Evolutionary conservation across 2,888 invertebrate species (phyloP).

Genomic region (Odontomyia ornata): DNA sequence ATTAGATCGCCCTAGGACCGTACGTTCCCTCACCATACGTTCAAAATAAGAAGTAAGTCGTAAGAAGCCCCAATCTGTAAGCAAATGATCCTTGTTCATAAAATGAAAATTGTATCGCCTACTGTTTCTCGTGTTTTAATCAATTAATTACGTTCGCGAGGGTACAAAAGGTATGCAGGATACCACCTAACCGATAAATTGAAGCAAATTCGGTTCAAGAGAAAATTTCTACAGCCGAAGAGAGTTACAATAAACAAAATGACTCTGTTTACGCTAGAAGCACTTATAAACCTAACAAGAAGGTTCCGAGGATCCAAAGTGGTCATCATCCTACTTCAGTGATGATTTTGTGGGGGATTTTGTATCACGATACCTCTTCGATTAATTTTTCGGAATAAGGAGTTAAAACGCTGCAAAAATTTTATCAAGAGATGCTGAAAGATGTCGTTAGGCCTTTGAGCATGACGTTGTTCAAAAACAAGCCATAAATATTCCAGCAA

Average conservation of each 20-base stretch:
- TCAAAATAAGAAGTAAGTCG: neutral
- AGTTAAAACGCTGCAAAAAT: constrained; percentile 50
- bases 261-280: constrained; percentile 6
- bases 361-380: too few relatives aligned
- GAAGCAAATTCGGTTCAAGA: too few relatives aligned
- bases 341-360: constrained; percentile 53
- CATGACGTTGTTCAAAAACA: too few relatives aligned
- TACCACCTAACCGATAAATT: neutral
- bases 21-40: too few relatives aligned
- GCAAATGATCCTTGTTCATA: neutral
- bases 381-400: constrained; percentile 52
- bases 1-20: too few relatives aligned
- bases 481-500: neutral
- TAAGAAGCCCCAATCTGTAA: neutral
- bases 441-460: neutral
- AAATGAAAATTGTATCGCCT: neutral
- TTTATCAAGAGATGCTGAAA: constrained; percentile 46
- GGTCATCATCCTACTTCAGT: constrained; percentile 46
- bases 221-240: neutral
- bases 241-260: neutral
- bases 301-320: neutral
- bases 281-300: neutral
- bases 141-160: neutral
- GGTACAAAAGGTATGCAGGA: neutral
- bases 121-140: neutral